These are phyloP conservation scores for Melipona beecheii DNA, from an alignment of 2,888 invertebrate genomes.

Conservation along the genomic window DNA sequence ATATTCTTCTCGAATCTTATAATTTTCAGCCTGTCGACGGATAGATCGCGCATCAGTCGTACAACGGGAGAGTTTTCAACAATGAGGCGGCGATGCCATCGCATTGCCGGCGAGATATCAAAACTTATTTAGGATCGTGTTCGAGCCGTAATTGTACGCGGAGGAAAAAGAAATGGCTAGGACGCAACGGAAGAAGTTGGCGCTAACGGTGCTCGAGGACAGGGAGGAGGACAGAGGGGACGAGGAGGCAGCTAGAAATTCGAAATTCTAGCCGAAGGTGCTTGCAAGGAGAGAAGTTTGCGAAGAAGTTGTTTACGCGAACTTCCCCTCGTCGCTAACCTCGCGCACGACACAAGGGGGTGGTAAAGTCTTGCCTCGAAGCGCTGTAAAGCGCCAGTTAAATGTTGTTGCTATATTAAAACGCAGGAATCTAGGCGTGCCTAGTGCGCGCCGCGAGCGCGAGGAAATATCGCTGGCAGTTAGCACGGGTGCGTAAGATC, in stretches of 20 bases:
- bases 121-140: conserved; percentile 64
- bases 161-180: conserved; percentile 59
- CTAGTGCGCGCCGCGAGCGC: neutral
- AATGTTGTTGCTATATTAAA: conserved; percentile 75
- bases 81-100: conserved; percentile 19
- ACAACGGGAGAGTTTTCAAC: conserved; percentile 32
- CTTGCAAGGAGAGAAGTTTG: conserved; percentile 72
- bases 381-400: conserved; percentile 72
- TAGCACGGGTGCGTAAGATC: conserved; percentile 34
- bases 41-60: neutral
- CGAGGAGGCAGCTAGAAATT: conserved; percentile 64
- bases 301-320: conserved; percentile 75
- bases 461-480: conserved; percentile 45
- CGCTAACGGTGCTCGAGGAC: conserved; percentile 32
- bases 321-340: conserved; percentile 66
- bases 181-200: conserved; percentile 64
- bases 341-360: conserved; percentile 46
- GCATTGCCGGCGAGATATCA: conserved; percentile 34
- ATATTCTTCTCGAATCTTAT: neutral
- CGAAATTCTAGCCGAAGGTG: conserved; percentile 75
- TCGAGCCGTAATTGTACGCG: conserved; percentile 55
- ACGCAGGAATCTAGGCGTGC: conserved; percentile 53
- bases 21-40: conserved; percentile 5
- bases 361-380: conserved; percentile 66
- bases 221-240: neutral